Evolutionary conservation across 2,888 invertebrate genomes (phyloP).

Genomic region (Hydraecia micacea): DNA sequence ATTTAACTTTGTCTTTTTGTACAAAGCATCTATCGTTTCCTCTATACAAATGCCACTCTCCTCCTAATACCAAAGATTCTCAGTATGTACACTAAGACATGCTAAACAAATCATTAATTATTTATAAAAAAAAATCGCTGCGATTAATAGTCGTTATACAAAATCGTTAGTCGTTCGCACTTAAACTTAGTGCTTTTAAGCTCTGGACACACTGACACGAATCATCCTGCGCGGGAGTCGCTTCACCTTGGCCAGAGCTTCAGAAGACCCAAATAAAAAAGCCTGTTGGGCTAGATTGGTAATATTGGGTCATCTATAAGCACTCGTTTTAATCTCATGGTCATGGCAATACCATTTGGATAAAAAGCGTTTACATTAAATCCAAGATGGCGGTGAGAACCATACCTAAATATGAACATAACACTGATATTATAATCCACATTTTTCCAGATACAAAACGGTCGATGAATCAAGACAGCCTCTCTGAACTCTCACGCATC

Average conservation of each 20-base stretch:
- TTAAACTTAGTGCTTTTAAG: neutral
- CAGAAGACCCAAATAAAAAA: neutral
- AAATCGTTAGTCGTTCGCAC: slow-evolving; percentile 53
- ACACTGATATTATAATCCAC: slow-evolving; percentile 21
- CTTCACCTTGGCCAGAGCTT: neutral
- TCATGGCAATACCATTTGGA: slow-evolving; percentile 30
- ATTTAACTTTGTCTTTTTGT: neutral
- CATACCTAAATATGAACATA: slow-evolving; percentile 23
- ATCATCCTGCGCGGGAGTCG: neutral
- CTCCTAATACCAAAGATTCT: slow-evolving; percentile 12
- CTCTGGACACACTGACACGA: neutral
- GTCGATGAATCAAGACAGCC: too few species aligned
- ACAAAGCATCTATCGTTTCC: neutral
- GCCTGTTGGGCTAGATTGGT: neutral
- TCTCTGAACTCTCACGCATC: neutral
- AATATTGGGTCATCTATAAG: neutral
- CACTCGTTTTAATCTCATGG: slow-evolving; percentile 39
- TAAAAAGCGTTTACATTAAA: neutral
- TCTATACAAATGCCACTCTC: slow-evolving; percentile 42
- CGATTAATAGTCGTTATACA: slow-evolving; percentile 49
- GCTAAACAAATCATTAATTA: slow-evolving; percentile 31
- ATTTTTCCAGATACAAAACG: slow-evolving; percentile 5
- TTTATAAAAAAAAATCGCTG: slow-evolving; percentile 46
- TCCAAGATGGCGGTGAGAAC: slow-evolving; percentile 25
- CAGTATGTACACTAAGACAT: slow-evolving; percentile 49